Evolutionary conservation across 2,113 vertebrate genomes (phyloP), one percentile per base, ranked within the genome.

Genomic region (Cyrtonyx montezumae): DNA sequence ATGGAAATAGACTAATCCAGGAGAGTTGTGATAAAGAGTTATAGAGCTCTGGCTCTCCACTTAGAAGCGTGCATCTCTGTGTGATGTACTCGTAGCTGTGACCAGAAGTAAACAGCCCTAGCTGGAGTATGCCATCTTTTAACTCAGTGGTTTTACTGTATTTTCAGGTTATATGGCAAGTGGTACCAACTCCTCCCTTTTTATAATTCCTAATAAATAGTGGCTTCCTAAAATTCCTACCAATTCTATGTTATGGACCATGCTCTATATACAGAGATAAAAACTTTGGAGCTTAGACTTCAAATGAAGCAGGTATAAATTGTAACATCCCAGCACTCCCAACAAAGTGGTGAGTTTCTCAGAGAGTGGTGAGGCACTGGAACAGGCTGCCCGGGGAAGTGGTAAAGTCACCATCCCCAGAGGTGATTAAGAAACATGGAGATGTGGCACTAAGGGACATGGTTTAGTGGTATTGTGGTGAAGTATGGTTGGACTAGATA

Each of bases 91-190:
- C 42, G 21, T n/a, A 84, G 18, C 34, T 67, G 10, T 78, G 66
- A 51, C 19, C 62, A 55, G 53, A 58, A 36, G 20, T 12, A 67
- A 49, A 28, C 12, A 79, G 4, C n/a, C 3, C 45, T 37, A 40
- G 6, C 20, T 32, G 59, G 20, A 16, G 34, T 0, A 1, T 0
- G 2, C 42, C 4, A 0, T 6, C 21, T 10, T 4, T 8, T 8
- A 13, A 51, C 17, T 1, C 8, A 16, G 34, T 28, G 70, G 23
- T 10, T 65, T 48, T 56, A 16, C 0, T 1, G 62, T 1, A 0
- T 22, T 69, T 51, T 56, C 61, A 12, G 32, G 9, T 30, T 6
- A 1, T 1, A 6, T 9, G 19, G 48, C 8, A 63, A 87, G 79
- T 19, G 63, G 37, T 11, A 34, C 51, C 8, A 14, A 70, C 11